Percentiles rank a stretch among this genome's conserved stretches.
Evolutionary conservation across 1,140 invertebrate species (phyloP).

Genomic region (Holcopasites calliopsidis): DNA sequence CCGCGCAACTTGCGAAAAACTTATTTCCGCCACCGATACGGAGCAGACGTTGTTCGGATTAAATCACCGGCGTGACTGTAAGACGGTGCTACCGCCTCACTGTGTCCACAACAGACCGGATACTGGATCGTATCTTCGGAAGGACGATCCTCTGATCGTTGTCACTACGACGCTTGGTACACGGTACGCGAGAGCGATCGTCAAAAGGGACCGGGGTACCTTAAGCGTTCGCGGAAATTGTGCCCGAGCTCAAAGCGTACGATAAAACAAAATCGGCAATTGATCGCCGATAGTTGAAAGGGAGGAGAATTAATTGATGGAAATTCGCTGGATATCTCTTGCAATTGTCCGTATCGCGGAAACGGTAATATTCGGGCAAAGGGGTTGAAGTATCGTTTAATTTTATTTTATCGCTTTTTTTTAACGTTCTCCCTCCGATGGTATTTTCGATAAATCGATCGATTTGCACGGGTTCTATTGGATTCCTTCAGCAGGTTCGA

Average conservation of each 20-base stretch:
- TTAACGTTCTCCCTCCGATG: background rate
- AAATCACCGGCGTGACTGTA: slow-evolving; percentile 29
- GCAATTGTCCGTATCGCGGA: background rate
- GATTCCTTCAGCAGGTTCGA: too few species aligned
- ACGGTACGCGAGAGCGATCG: background rate
- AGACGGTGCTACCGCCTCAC: background rate
- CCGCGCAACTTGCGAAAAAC: slow-evolving; percentile 41
- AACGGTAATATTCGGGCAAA: background rate
- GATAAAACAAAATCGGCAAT: background rate
- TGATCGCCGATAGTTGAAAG: background rate
- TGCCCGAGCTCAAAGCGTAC: background rate
- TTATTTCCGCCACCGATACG: slow-evolving; percentile 39
- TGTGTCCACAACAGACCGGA: background rate
- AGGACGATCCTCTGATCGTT: too few species aligned
- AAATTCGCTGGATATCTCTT: background rate
- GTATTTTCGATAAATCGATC: background rate
- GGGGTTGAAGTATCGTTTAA: background rate
- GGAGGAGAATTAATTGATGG: background rate
- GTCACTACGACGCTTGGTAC: background rate
- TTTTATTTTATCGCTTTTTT: background rate
- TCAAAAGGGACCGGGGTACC: background rate
- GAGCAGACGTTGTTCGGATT: slow-evolving; percentile 38
- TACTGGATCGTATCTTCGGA: background rate
- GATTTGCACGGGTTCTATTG: background rate
- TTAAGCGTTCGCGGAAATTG: background rate